A percentile compares a stretch with the other conserved stretches of the same genome.
These are phyloP conservation scores for Aproaerema taeniolella DNA, from an alignment of 2,888 invertebrate species.

Conservation along the genomic window DNA sequence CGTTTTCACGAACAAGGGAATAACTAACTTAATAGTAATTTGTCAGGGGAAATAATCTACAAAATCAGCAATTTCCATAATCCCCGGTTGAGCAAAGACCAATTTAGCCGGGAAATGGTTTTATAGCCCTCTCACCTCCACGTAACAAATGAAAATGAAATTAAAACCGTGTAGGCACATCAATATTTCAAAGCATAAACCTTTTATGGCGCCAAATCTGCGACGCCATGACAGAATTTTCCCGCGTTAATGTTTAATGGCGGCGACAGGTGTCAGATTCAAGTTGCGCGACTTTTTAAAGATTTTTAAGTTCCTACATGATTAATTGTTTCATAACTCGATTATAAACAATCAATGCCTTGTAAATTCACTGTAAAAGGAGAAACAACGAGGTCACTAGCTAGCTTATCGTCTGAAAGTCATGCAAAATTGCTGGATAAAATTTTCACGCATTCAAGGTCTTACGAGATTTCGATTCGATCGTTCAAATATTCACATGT, in stretches of 20 bases:
- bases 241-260: conserved; percentile 61
- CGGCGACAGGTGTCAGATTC: conserved; percentile 59
- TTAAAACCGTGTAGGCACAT: conserved; percentile 33
- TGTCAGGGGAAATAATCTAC: no score
- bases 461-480: no score
- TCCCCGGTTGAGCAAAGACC: conserved; percentile 11
- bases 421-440: not conserved
- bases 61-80: no score
- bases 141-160: conserved; percentile 28
- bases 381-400: not conserved
- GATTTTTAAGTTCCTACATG: conserved; percentile 11
- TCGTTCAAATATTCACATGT: not conserved
- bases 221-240: conserved; percentile 61
- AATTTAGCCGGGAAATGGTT: conserved; percentile 15
- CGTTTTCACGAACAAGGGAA: no score
- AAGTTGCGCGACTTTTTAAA: conserved; percentile 2
- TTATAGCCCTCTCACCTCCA: conserved; percentile 13
- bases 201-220: conserved; percentile 49
- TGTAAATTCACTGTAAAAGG: not conserved
- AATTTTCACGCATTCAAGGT: not conserved
- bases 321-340: not conserved
- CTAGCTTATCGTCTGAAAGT: not conserved
- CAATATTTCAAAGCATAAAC: conserved; percentile 45
- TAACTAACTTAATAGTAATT: no score
- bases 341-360: not conserved